Conservation (phyloP, 2,888 invertebrate species). For the Oscheius sp. region DNA sequence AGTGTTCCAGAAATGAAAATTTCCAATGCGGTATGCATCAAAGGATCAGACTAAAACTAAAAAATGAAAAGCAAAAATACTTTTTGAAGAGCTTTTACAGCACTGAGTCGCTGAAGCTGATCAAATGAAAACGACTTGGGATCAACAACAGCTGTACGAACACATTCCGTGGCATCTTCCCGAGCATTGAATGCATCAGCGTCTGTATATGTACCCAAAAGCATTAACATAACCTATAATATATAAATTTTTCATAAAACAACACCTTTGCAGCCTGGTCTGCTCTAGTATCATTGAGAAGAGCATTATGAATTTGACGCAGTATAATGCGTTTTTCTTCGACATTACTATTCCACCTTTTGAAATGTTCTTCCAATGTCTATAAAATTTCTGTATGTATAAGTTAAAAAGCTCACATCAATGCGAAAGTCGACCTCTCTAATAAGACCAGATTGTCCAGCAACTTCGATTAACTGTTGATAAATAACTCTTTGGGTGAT, state of each 20-base stretch:
- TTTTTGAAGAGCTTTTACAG: conserved; percentile 83
- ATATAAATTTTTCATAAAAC: too few relatives aligned
- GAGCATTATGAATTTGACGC: conserved; percentile 58
- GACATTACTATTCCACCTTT: conserved; percentile 50
- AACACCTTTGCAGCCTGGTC: conserved; percentile 65
- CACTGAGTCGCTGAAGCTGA: conserved; percentile 89
- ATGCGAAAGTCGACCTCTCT: conserved; percentile 43
- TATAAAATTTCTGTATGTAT: neutral
- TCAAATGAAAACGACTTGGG: conserved; percentile 94
- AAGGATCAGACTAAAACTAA: conserved; percentile 50
- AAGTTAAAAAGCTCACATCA: conserved; percentile 22
- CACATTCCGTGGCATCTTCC: conserved; percentile 90
- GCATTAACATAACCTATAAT: conserved; percentile 85
- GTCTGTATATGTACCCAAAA: conserved; percentile 93
- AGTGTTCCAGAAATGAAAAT: conserved; percentile 62
- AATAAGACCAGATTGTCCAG: conserved; percentile 41
- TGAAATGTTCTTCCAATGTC: conserved; percentile 41
- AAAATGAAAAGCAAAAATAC: conserved; percentile 1
- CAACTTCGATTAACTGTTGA: conserved; percentile 45
- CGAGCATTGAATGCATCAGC: conserved; percentile 90
- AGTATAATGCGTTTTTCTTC: conserved; percentile 56
- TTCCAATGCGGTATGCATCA: conserved; percentile 59
- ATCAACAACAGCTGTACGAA: conserved; percentile 85
- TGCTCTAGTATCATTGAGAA: conserved; percentile 77
- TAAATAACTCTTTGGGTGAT: conserved; percentile 83